Base-by-base conservation (phyloP, 2,113 vertebrate genomes). In the Brachyhypopomus gauderio region DNA sequence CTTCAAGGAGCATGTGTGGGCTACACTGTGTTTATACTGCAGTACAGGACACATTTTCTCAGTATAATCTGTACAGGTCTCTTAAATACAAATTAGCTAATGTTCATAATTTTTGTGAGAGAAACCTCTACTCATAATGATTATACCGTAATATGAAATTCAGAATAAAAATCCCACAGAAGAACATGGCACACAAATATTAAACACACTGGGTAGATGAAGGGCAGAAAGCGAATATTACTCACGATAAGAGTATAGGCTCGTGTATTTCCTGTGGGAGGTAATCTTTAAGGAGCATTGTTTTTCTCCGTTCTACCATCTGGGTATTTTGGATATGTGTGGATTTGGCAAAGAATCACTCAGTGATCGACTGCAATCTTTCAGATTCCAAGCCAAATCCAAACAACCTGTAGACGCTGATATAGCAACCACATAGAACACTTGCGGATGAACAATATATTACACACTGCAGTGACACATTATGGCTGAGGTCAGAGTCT, bases 241-340 rank as follows among this genome's bases (percentile, higher is more conserved):
- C 45, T 52, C 45, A 52, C 45, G 14, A 14, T 52, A 52, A 27
- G 3, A 64, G 6, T 16, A 5, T 64, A 64, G 11, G 16, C 45
- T 20, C 9, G 5, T 14, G 23, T 38, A 23, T 80, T 80, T 19
- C 27, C 38, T 17, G 45, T 63, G 27, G 30, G 73, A 56, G 45
- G n/a, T 74, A 73, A 48, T 64, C 25, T 27, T 34, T 74, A 56
- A 64, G 20, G 41, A 62, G 4, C 63, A 36, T 16, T 8, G 45
- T 64, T 80, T 64, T 22, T 74, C 59, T 73, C 30, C 30, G 45
- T 52, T 81, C 60, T 66, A 63, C 30, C 48, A 81, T 81, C 79
- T 38, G 45, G 45, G 64, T 22, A 12, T 52, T 75, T 75, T 56
- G 30, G 45, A 75, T 41, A 62, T 67, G 52, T 19, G 63, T 52